Evolutionary conservation across 2,797 vertebrate genomes (phyloP), one percentile per base, ranked within the genome.

Genomic region (Acanthurus lineatus): DNA sequence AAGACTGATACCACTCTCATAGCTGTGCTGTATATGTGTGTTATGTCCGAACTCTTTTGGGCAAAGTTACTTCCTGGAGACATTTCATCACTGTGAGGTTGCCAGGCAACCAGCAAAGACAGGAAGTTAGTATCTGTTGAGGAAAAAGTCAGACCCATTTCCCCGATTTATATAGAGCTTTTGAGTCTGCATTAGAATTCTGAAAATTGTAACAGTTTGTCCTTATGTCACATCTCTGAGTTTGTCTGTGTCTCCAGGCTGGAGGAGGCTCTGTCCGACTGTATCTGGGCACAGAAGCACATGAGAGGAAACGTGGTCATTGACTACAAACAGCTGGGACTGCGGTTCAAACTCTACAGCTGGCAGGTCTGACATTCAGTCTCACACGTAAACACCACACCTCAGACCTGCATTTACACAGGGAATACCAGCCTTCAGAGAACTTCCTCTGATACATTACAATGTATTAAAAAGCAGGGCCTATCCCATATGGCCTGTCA

Each of bases 321-420:
- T 0, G 97, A 99, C 90, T 99, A 99, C 94, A 96, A 87, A 48
- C 98, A 98, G 90, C 94, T 98, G 84, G 97, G 97, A 44, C 94
- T 99, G 38, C 88, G 92, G 45, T 96, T 95, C 89, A 95, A 96
- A 79, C 94, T 99, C 47, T 93, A 93, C 60, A 94, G 93, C 58
- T 99, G 97, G 97, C 97, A 98, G 97, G 97, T 98, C 20, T 47
- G 76, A 76, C 20, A 58, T 19, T 28, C 54, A 63, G 35, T 22
- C 44, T n/a, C 58, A 44, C 52, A 44, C 56, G 65, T 42, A 69
- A 59, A 67, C 67, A 38, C 70, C 5, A 2, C 44, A 25, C 5
- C 22, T 38, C 40, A 56, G 51, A 51, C 64, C 28, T 59, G 12
- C 40, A 45, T 17, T 49, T 44, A 40, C 25, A 28, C n/a, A 15